Evolutionary conservation across 2,113 vertebrate species (phyloP).

Genomic region (Stomatorhinus ivindoensis): DNA sequence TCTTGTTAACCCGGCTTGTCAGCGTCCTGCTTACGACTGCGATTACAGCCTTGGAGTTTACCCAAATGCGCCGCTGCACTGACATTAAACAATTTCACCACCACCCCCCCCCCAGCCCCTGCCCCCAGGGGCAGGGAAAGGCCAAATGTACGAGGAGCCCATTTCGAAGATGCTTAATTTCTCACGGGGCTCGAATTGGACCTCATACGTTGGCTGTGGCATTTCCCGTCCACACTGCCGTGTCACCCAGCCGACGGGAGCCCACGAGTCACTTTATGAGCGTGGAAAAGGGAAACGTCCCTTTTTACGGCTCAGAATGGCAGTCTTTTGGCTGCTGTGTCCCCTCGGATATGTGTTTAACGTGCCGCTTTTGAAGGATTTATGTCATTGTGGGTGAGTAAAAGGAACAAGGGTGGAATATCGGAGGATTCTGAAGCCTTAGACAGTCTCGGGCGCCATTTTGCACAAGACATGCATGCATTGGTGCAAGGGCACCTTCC

Average conservation of each 20-base stretch:
- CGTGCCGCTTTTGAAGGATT: neutral
- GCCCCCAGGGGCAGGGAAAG: neutral
- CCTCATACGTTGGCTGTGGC: neutral
- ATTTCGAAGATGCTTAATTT: neutral
- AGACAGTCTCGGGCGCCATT: neutral
- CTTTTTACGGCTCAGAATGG: neutral
- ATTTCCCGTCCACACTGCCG: neutral
- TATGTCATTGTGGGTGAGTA: neutral
- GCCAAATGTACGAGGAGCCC: neutral
- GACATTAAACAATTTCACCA: constrained; percentile 7
- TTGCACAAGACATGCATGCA: neutral
- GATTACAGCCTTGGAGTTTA: neutral
- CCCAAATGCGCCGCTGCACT: neutral
- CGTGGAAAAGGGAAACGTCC: neutral
- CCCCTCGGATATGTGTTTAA: neutral
- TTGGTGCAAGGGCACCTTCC: neutral
- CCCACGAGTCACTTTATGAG: neutral
- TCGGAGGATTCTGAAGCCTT: neutral
- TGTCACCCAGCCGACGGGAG: neutral
- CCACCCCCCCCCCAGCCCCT: neutral
- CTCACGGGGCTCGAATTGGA: neutral
- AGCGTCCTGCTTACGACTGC: neutral
- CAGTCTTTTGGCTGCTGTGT: neutral
- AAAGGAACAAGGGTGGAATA: neutral
- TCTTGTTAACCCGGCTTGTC: neutral